Percentiles rank a stretch among this genome's conserved stretches.
phyloP scores from a whole-genome alignment of 2,888 invertebrate genomes.

The Drosophila longiperda region DNA sequence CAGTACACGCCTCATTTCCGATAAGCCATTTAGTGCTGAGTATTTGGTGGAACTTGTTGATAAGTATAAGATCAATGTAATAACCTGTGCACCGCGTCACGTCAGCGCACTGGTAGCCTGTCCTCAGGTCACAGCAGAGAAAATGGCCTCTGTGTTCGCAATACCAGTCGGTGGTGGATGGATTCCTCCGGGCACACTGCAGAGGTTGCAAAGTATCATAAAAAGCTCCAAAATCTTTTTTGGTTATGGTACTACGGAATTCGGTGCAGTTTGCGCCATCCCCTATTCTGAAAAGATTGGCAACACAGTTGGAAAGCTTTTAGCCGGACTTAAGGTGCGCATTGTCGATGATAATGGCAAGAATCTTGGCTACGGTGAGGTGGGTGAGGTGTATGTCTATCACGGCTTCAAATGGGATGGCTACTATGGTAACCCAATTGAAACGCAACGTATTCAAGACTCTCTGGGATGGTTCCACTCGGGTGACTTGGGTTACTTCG shows the following conservation, averaged over 20 bases:
- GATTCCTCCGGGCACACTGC: constrained; percentile 19
- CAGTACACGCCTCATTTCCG: constrained; percentile 64
- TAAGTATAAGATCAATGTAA: constrained; percentile 56
- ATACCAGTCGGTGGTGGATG: constrained; percentile 40
- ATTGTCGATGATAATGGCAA: constrained; percentile 70
- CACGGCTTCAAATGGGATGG: constrained; percentile 62
- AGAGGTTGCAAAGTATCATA: constrained; percentile 9
- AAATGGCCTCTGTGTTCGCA: constrained; percentile 11
- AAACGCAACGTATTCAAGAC: constrained; percentile 58
- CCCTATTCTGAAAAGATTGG: constrained; percentile 14
- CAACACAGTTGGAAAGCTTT: constrained; percentile 58
- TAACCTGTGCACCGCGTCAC: constrained; percentile 56
- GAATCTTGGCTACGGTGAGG: constrained; percentile 52
- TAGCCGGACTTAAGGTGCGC: constrained; percentile 44
- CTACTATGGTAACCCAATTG: constrained; percentile 70
- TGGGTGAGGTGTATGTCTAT: constrained; percentile 70
- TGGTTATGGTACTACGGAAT: constrained; percentile 60
- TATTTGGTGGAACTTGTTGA: constrained; percentile 56
- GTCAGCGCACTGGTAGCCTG: constrained; percentile 40
- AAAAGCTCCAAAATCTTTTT: constrained; percentile 26
- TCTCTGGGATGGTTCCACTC: constrained; percentile 72
- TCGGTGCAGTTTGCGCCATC: constrained; percentile 16
- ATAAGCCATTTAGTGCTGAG: constrained; percentile 56
- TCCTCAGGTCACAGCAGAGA: constrained; percentile 35
- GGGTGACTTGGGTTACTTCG: constrained; percentile 81